Percentiles rank a stretch among this genome's conserved stretches.
Conservation (phyloP, 2,888 invertebrate genomes). For the Cephus pulcher region DNA sequence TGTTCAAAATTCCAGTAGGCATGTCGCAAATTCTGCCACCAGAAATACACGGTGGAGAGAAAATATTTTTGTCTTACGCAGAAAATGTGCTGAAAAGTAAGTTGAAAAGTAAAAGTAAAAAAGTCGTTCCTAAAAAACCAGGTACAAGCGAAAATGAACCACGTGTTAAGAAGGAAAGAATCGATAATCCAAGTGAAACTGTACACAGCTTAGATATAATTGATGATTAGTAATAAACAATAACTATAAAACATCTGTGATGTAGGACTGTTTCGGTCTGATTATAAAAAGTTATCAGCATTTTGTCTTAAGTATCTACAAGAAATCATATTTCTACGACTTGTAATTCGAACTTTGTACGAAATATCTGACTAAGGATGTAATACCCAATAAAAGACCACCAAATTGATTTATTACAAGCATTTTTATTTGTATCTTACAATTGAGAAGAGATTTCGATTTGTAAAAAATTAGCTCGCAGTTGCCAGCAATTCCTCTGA, state of each 20-base stretch:
- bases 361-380: background rate
- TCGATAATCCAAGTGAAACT: background rate
- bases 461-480: background rate
- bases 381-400: background rate
- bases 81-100: background rate
- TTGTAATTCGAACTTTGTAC: background rate
- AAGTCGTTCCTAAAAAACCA: background rate
- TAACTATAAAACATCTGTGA: background rate
- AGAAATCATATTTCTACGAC: background rate
- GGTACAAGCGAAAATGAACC: background rate
- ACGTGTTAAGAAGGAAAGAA: background rate
- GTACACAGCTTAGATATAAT: background rate
- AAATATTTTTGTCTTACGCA: background rate
- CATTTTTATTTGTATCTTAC: background rate
- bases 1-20: constrained; percentile 56
- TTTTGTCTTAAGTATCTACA: background rate
- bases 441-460: background rate
- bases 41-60: background rate
- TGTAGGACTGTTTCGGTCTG: background rate
- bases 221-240: background rate
- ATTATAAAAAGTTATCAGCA: background rate
- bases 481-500: background rate
- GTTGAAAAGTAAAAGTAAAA: background rate
- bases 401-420: background rate
- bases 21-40: constrained; percentile 38